Evolutionary conservation across 2,888 invertebrate species (phyloP).

Genomic region (Diachrysia chrysitis): DNA sequence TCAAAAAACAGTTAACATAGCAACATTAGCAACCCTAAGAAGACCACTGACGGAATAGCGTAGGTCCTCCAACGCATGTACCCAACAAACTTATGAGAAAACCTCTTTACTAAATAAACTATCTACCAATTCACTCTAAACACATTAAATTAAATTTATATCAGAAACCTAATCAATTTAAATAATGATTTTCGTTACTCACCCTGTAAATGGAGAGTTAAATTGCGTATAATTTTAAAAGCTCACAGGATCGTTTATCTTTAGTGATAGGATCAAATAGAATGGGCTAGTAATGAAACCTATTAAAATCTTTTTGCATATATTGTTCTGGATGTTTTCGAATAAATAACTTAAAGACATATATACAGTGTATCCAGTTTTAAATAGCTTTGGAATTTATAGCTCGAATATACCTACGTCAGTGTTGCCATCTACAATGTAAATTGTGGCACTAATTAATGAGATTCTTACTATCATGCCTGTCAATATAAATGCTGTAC

Average conservation of each 20-base stretch:
- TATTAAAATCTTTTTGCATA: conserved; percentile 56
- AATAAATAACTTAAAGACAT: conserved; percentile 52
- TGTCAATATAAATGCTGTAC: too few relatives aligned
- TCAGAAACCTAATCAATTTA: conserved; percentile 53
- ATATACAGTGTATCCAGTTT: conserved; percentile 44
- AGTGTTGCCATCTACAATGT: conserved; percentile 23
- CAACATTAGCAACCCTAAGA: conserved; percentile 50
- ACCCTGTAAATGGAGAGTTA: conserved; percentile 36
- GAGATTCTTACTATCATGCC: conserved; percentile 8
- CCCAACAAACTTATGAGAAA: conserved; percentile 62
- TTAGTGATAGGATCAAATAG: conserved; percentile 48
- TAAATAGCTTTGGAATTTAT: conserved; percentile 49
- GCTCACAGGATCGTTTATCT: conserved; percentile 28
- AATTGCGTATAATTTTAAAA: conserved; percentile 48
- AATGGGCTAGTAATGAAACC: conserved; percentile 40
- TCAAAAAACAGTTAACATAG: too few relatives aligned
- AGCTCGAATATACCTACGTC: conserved; percentile 20
- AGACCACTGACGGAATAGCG: too few relatives aligned
- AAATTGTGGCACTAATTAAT: conserved; percentile 29
- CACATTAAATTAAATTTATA: conserved; percentile 63
- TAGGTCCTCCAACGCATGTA: conserved; percentile 60
- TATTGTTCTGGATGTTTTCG: conserved; percentile 41
- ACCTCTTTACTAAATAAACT: conserved; percentile 66
- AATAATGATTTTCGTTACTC: conserved; percentile 47
- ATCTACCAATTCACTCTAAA: conserved; percentile 63